Base-by-base conservation (phyloP, 2,113 vertebrate species). In the Vulpes vulpes region DNA sequence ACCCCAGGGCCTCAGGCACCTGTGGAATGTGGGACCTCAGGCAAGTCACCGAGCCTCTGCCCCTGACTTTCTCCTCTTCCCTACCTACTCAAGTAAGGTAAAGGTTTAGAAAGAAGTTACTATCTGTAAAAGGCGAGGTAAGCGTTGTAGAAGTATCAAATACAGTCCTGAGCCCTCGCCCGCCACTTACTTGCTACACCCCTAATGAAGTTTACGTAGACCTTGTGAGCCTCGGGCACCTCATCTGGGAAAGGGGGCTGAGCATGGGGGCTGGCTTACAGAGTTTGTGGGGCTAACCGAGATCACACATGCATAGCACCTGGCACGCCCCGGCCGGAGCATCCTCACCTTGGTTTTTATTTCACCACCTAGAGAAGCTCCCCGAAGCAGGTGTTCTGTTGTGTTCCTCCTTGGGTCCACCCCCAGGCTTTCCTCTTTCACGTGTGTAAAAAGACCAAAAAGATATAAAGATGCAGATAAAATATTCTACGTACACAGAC, bases 281-380 rank as follows among this genome's bases (percentile, higher is more conserved):
- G 2, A 60, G 20, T 16, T 88, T 11, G 74, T 30, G 57, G 53
- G 59, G n/a, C 6, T 82, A 38, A 59, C 6, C 89, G 15, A 2
- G 2, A 76, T 11, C 5, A 32, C 8, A 30, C 4, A 25, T 16
- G 0, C 3, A 7, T 0, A 59, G 16, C 3, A 12, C 19, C 20
- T 92, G 32, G 5, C 2, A 35, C 22, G 38, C 0, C 59, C 12
- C 6, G 2, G 22, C n/a, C 53, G 55, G 38, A 85, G 17, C 2
- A n/a, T 57, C 27, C 16, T 59, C 53, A 16, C 32, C 38, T 86
- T 93, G 5, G 19, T 38, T 89, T 87, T 64, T 22, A 43, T 1
- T 25, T 96, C 19, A 38, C 15, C 25, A 74, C 32, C 38, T 79
- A 55, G n/a, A 35, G 71, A 65, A 73, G 19, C 11, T 92, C 83